phyloP scores from a whole-genome alignment of 2,797 vertebrate species.

The Arnoldichthys spilopterus region DNA sequence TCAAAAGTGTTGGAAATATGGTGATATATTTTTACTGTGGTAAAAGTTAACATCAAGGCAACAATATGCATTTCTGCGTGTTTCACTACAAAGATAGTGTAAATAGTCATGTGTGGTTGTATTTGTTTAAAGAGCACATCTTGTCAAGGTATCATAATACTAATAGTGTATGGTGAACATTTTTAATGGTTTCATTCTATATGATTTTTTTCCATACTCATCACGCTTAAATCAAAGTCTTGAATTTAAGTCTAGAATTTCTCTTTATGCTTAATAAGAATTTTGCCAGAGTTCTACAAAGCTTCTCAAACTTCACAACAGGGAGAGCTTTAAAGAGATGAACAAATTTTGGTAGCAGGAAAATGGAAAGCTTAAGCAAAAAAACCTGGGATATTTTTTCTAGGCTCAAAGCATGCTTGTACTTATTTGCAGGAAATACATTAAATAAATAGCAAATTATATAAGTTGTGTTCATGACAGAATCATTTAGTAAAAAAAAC shows the following conservation, averaged over 20 bases:
- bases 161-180: not conserved
- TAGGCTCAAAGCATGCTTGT: not conserved
- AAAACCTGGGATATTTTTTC: not conserved
- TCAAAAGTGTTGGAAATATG: too few species aligned
- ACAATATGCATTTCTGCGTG: too few species aligned
- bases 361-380: not conserved
- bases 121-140: too few species aligned
- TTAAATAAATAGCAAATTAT: not conserved
- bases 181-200: too few species aligned
- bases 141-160: too few species aligned
- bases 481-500: constrained; percentile 3
- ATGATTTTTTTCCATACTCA: too few species aligned
- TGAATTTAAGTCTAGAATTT: too few species aligned
- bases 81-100: not conserved
- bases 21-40: too few species aligned
- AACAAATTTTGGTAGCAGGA: not conserved
- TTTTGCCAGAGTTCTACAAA: not conserved
- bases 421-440: not conserved
- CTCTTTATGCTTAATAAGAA: not conserved
- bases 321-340: not conserved
- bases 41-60: too few species aligned
- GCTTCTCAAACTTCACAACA: not conserved
- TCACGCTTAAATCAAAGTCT: too few species aligned
- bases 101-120: too few species aligned
- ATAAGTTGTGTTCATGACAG: not conserved